phyloP scores from a whole-genome alignment of 2,888 invertebrate genomes.

The Calameuta pallipes region DNA sequence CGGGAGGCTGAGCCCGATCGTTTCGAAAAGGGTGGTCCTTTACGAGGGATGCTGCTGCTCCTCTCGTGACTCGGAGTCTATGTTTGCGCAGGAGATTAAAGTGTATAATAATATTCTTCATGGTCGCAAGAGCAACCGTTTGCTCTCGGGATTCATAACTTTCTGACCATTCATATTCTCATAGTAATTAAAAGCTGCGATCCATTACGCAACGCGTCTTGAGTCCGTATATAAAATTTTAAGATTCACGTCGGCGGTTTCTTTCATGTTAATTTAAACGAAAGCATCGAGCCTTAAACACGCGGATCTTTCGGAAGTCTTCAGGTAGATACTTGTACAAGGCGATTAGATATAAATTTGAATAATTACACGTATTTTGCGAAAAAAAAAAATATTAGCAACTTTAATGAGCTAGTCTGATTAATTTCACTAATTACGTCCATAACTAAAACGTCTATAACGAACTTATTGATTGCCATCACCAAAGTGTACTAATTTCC shows the following conservation, averaged over 20 bases:
- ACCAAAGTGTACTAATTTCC: too few relatives aligned
- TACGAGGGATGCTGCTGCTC: not conserved
- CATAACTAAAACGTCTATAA: too few relatives aligned
- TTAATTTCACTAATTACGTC: too few relatives aligned
- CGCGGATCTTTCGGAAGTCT: not conserved
- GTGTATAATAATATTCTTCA: constrained; percentile 25
- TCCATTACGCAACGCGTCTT: not conserved
- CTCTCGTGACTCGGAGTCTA: not conserved
- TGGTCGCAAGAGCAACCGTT: constrained; percentile 19
- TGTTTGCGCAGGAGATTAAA: constrained; percentile 30
- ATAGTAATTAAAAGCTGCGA: not conserved
- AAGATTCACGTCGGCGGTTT: not conserved
- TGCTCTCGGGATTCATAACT: constrained; percentile 35
- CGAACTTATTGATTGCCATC: too few relatives aligned
- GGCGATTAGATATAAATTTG: not conserved
- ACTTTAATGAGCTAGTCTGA: not conserved
- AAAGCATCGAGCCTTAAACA: not conserved
- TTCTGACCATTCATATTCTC: constrained; percentile 15
- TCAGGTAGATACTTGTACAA: too few relatives aligned
- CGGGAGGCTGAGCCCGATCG: not conserved
- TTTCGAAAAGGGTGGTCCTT: not conserved
- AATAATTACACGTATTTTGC: rapidly evolving
- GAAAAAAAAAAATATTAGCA: not conserved
- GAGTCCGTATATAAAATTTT: not conserved
- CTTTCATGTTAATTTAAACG: not conserved